Percentiles rank a stretch among this genome's conserved stretches.
phyloP scores from a whole-genome alignment of 2,113 vertebrate species.

The Neopipo cinnamomea region DNA sequence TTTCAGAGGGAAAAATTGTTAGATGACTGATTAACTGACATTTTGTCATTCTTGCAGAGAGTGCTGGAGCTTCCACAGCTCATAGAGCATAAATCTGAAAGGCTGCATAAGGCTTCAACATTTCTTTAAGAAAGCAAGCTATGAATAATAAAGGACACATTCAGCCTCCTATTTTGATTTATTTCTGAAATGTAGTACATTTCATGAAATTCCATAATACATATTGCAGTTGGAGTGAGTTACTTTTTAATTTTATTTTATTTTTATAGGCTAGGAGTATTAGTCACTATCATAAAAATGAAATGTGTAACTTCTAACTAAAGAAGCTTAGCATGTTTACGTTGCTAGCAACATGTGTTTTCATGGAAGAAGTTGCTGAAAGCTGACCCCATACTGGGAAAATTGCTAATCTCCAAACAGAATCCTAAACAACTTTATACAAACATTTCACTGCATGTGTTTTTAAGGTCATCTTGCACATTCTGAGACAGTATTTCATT shows the following conservation, averaged over 20 bases:
- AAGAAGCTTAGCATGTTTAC: constrained; percentile 1
- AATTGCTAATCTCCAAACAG: not conserved
- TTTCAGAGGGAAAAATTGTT: not conserved
- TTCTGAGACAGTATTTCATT: not conserved
- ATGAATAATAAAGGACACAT: not conserved
- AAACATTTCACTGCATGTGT: not conserved
- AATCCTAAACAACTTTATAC: not conserved
- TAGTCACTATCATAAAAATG: constrained; percentile 17
- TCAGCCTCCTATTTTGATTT: not conserved
- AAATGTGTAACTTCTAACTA: not conserved
- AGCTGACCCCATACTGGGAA: not conserved
- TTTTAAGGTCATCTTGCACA: not conserved
- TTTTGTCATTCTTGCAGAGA: not conserved
- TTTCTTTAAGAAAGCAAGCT: constrained; percentile 9
- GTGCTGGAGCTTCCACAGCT: not conserved
- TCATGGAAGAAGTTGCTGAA: not conserved
- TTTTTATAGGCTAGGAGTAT: not conserved
- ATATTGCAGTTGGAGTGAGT: not conserved
- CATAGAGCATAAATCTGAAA: not conserved
- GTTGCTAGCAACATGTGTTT: not conserved
- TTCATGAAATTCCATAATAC: not conserved
- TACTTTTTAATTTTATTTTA: not conserved
- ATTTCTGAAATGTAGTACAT: not conserved
- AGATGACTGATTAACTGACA: not conserved
- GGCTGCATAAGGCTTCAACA: not conserved